Base-by-base conservation (phyloP, 2,797 vertebrate genomes). In the Myotis vivesi region DNA sequence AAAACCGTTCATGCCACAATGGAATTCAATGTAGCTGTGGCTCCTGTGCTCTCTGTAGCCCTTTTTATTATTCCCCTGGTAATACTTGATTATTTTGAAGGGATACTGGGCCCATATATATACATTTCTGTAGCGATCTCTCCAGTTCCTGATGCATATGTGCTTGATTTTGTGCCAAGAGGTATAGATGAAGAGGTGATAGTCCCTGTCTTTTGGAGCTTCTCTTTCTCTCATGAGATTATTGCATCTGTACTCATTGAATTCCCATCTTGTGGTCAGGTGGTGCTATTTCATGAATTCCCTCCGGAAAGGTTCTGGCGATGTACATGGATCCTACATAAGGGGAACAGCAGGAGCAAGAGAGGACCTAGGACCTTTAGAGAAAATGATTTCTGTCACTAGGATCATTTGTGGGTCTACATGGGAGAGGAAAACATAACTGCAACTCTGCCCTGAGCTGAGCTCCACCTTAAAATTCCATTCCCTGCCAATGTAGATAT, bases 251-350 rank as follows among this genome's bases (percentile, higher is more conserved):
- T 96, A 95, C 9, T 22, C 17, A 22, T 3, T 25, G 59, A 97
- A 97, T 30, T 72, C 77, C 80, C 41, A 49, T 7, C 10, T 55
- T 75, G 90, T 25, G 55, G 25, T 94, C 57, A 97, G 92, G 28
- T 97, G 44, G 33, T 97, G 92, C 15, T 80, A 71, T 51, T 85
- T 79, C 97, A 96, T 83, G 72, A 97, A 97, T 66, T 94, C 46
- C 49, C 36, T 51, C 93, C 93, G 33, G 96, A 82, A 25, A 77
- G 6, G 36, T 85, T 51, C 33, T 95, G 46, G 71, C 92, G 57
- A 11, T 86, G 46, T 13, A 69, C 30, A n/a, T 55, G 46, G 7
- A 83, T 41, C 6, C 53, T 82, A 7, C 20, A 55, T 1, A 85
- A 30, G n/a, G 93, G 51, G 13, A 84, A 85, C 11, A 95, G 28